phyloP scores from a whole-genome alignment of 2,113 vertebrate genomes.

The Atractosteus spatula region DNA sequence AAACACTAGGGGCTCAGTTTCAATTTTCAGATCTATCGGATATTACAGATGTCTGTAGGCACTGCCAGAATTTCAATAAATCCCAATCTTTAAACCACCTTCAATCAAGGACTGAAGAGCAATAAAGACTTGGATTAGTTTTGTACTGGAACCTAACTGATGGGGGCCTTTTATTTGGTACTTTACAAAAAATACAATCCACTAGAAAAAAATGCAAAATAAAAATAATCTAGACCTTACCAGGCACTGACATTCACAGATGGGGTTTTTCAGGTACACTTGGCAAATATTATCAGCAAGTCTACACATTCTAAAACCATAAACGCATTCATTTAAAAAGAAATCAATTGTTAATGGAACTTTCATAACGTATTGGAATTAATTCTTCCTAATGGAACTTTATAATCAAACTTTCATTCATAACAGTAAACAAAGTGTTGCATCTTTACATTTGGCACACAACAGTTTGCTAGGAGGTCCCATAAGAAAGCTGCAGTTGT shows the following conservation, averaged over 20 bases:
- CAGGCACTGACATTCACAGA: constrained; percentile 14
- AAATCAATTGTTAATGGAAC: no score
- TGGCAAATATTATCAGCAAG: background rate
- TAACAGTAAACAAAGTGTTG: no score
- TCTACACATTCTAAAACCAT: no score
- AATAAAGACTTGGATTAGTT: constrained; percentile 28
- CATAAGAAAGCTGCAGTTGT: no score
- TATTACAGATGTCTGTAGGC: constrained; percentile 23
- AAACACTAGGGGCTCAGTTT: constrained; percentile 55
- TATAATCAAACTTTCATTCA: no score
- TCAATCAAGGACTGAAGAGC: constrained; percentile 21
- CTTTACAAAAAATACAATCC: constrained; percentile 33
- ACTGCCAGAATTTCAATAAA: constrained; percentile 60
- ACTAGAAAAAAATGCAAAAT: constrained; percentile 36
- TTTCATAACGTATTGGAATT: no score
- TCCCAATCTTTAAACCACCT: constrained; percentile 54
- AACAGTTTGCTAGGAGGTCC: no score
- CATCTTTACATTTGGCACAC: no score
- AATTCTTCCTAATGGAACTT: no score
- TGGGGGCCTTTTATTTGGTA: no score
- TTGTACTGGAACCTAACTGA: no score
- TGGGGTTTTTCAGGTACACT: constrained; percentile 23
- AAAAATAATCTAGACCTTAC: constrained; percentile 40
- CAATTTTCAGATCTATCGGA: constrained; percentile 27
- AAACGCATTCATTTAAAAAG: no score